Base-by-base conservation (phyloP, 2,797 vertebrate species). In the Macropodus opercularis region DNA sequence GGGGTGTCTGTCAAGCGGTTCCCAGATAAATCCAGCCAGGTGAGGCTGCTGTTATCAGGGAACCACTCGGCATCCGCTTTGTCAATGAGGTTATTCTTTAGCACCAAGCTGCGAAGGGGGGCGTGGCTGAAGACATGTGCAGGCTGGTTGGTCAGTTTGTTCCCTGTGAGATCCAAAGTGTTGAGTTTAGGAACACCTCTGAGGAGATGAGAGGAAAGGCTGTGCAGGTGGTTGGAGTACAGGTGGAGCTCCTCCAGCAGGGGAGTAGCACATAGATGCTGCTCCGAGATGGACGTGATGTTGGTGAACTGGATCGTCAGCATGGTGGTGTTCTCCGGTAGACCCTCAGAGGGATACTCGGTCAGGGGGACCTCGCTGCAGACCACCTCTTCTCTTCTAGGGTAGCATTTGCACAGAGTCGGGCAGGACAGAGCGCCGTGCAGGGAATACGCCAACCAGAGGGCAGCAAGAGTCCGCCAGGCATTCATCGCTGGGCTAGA, bases 291-390 rank as follows among this genome's bases (percentile, higher is more conserved):
- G 48, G 80, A 75, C 42, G 81, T 86, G 71, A 93, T 81, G 72
- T 90, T 91, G 34, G 91, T 91, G 72, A 75, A 85, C 72, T 88
- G 86, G 61, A 92, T 81, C 15, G 85, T 90, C 41, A 93, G 63
- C 46, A 81, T 14, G 26, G 77, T 87, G 60, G 88, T 90, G 79
- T 88, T 84, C 32, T 27, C 19, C 0, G 76, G 84, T 17, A 93
- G 84, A 42, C 43, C 50, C 18, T 78, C 65, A 0, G 71, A 52
- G 21, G 92, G 91, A 65, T 82, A 91, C 19, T 72, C 66, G 1
- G 66, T 72, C 49, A 92, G 55, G 31, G 84, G 69, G 38, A 75
- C 56, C 4, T 72, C 54, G 22, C 63, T 81, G 17, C 92, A 93
- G 36, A 91, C 80, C 55, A 92, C 88, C 64, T 89, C 87, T 1